These are phyloP conservation scores for Pseudomyrmex flavicornis DNA, from an alignment of 1,140 invertebrate genomes.

Conservation along the genomic window DNA sequence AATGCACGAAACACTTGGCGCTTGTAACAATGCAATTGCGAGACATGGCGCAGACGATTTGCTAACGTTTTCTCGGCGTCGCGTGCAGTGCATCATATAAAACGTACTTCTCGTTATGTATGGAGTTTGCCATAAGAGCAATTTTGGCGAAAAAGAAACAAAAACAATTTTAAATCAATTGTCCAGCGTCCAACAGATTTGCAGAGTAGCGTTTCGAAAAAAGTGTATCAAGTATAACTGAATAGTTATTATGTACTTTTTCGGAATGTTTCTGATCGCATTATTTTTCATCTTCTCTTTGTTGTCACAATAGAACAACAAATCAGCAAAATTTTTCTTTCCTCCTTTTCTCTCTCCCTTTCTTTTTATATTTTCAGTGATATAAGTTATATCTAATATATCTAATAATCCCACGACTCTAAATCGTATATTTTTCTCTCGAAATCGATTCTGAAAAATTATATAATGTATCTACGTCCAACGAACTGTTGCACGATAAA, in stretches of 20 bases:
- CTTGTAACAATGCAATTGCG: slow-evolving; percentile 41
- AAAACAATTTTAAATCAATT: not conserved
- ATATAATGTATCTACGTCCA: too few species aligned
- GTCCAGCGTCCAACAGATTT: slow-evolving; percentile 4
- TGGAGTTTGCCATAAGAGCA: not conserved
- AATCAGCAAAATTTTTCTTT: too few species aligned
- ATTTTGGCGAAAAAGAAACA: not conserved
- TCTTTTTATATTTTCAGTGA: too few species aligned
- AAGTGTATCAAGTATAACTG: too few species aligned
- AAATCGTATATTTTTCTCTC: too few species aligned
- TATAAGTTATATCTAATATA: too few species aligned
- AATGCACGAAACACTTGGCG: slow-evolving; percentile 37
- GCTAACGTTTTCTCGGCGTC: slow-evolving; percentile 28
- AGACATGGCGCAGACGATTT: slow-evolving; percentile 45
- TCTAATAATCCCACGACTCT: too few species aligned
- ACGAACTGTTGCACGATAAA: not conserved
- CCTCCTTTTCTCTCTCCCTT: too few species aligned
- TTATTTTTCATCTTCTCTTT: too few species aligned
- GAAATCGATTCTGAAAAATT: too few species aligned
- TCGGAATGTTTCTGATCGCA: too few species aligned
- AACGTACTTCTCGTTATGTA: slow-evolving; percentile 14
- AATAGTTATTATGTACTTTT: not conserved
- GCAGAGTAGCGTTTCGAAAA: not conserved
- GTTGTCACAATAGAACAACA: too few species aligned
- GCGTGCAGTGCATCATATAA: slow-evolving; percentile 38